Evolutionary conservation across 2,113 vertebrate species (phyloP).

Genomic region (Melanerpes aurifrons): DNA sequence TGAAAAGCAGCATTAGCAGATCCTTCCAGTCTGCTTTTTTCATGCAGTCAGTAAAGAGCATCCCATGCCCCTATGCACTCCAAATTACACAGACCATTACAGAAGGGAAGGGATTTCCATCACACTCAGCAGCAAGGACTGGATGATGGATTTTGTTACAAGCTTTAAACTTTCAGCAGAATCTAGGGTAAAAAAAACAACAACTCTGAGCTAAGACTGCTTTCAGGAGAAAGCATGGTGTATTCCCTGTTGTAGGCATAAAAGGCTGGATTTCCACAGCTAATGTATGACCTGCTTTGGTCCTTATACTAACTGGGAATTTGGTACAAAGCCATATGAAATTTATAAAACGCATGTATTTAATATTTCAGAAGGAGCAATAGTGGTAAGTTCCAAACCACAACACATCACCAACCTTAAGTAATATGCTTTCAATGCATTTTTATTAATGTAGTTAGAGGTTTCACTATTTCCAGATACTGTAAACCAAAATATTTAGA

Average conservation of each 20-base stretch:
- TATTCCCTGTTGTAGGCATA: background rate
- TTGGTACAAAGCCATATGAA: background rate
- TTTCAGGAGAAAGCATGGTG: background rate
- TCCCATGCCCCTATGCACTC: background rate
- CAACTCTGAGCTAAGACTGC: background rate
- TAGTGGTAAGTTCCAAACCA: background rate
- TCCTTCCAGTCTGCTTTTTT: background rate
- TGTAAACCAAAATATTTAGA: background rate
- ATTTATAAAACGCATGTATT: background rate
- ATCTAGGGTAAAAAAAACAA: background rate
- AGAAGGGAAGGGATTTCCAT: conserved; percentile 14
- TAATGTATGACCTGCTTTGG: background rate
- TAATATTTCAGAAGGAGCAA: background rate
- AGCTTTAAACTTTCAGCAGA: background rate
- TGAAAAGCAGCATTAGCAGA: background rate
- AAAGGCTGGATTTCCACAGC: background rate
- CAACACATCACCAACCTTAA: background rate
- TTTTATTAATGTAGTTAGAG: background rate
- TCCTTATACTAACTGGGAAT: background rate
- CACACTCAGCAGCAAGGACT: background rate
- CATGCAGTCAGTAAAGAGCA: background rate
- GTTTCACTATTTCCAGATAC: background rate
- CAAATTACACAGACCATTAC: conserved; percentile 30
- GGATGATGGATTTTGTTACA: background rate
- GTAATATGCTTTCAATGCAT: background rate